A percentile compares a stretch with the other conserved stretches of the same genome.
phyloP scores from a whole-genome alignment of 2,113 vertebrate species.

The Columbina picui region DNA sequence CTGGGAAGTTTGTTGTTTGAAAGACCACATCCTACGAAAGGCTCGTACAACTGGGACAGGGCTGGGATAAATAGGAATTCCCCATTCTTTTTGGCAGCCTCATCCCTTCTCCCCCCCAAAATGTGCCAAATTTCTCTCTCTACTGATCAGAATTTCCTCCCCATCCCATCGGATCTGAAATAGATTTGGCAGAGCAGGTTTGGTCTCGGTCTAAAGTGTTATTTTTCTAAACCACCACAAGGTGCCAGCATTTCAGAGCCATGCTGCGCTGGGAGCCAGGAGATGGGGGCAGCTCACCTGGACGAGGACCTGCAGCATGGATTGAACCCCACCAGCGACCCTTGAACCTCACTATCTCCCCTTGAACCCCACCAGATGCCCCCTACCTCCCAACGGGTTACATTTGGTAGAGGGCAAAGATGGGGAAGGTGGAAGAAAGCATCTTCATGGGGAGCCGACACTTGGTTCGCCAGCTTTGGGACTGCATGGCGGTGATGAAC shows the following conservation, averaged over 20 bases:
- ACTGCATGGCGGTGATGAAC: rapidly evolving
- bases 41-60: rapidly evolving
- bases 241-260: slow-evolving; percentile 66
- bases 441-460: not conserved
- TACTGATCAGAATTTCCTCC: not conserved
- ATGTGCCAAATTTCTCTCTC: not conserved
- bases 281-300: not conserved
- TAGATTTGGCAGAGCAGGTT: not conserved
- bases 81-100: not conserved
- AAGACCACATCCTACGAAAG: not conserved
- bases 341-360: not conserved
- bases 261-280: not conserved
- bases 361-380: not conserved
- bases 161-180: not conserved
- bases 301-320: rapidly evolving
- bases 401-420: not conserved
- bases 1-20: not conserved
- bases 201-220: not conserved
- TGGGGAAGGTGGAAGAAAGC: not conserved
- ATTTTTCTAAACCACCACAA: slow-evolving; percentile 19
- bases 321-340: not conserved
- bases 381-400: rapidly evolving
- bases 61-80: not conserved
- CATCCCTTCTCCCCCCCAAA: not conserved
- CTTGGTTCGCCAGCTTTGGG: not conserved